Conservation (phyloP, 2,113 vertebrate genomes). For the Pelmatolapia mariae region DNA sequence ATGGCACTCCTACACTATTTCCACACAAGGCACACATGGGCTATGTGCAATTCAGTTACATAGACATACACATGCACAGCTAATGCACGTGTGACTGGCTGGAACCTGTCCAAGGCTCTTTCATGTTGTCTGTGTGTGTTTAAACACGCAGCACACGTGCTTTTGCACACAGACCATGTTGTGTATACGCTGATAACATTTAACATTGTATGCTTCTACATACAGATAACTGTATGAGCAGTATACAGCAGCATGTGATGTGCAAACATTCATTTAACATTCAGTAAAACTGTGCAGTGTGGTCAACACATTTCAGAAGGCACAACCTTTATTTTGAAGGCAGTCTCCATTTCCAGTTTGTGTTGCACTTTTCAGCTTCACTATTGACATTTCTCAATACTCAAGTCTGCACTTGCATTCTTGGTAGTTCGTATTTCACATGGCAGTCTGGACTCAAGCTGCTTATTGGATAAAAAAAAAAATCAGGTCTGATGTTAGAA, state of each 20-base stretch:
- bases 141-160: not conserved
- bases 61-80: not conserved
- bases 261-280: not conserved
- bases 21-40: slow-evolving; percentile 22
- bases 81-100: not conserved
- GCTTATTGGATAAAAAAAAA: not conserved
- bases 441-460: not conserved
- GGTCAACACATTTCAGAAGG: not conserved
- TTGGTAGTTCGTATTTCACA: not conserved
- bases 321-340: not conserved
- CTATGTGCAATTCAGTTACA: not conserved
- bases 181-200: not conserved
- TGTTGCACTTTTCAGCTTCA: not conserved
- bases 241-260: not conserved
- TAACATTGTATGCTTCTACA: not conserved
- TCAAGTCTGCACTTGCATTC: not conserved
- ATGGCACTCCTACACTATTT: slow-evolving; percentile 58
- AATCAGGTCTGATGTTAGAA: not conserved
- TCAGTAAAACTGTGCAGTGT: not conserved
- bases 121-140: slow-evolving; percentile 3
- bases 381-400: not conserved
- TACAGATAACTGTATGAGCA: not conserved
- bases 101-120: not conserved
- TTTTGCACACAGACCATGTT: not conserved
- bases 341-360: not conserved